Base-by-base conservation (phyloP, 2,113 vertebrate genomes). In the Symphodus melops region DNA sequence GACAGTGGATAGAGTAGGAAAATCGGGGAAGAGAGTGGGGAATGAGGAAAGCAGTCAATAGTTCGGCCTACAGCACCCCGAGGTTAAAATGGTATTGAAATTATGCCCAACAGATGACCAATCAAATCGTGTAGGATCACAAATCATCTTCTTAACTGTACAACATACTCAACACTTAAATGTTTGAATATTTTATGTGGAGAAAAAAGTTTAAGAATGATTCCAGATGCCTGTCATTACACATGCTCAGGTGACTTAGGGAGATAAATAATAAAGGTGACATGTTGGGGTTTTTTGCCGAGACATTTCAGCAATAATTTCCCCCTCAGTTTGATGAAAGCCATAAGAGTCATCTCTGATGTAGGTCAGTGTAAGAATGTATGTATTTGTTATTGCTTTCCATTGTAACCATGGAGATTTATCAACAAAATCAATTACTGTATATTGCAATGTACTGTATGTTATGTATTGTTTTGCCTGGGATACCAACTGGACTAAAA, bases 101-200 rank as follows among this genome's bases (percentile, higher is more conserved):
- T 78, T 71, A 80, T 54, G 13, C 33, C 53, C 49, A 70, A 69
- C 16, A 75, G 62, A 62, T 11, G 0, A 41, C 56, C 54, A 77
- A 78, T 81, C 17, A 19, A 79, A 80, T 84, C 48, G 63, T n/a
- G n/a, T n/a, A n/a, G n/a, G n/a, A n/a, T n/a, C 28, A 33, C 6
- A 33, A 4, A 33, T 33, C 0, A 33, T 33, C 28, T 33, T 33
- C 28, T 25, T 33, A 33, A 33, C 28, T 5, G 28, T 33, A 33
- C 28, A 33, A 33, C 5, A 33, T 33, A 33, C 6, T 33, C 28
- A 33, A 4, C 28, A 1, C 28, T 33, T 33, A 33, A 33, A 33
- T 33, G 28, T 33, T 5, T 33, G 4, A 4, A 33, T 33, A 10
- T 41, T 41, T 9, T 41, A 9, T 11, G 8, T 41, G 39, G 10